These are phyloP conservation scores for Eubasilissa splendida DNA, from an alignment of 2,888 invertebrate genomes.

Conservation along the genomic window DNA sequence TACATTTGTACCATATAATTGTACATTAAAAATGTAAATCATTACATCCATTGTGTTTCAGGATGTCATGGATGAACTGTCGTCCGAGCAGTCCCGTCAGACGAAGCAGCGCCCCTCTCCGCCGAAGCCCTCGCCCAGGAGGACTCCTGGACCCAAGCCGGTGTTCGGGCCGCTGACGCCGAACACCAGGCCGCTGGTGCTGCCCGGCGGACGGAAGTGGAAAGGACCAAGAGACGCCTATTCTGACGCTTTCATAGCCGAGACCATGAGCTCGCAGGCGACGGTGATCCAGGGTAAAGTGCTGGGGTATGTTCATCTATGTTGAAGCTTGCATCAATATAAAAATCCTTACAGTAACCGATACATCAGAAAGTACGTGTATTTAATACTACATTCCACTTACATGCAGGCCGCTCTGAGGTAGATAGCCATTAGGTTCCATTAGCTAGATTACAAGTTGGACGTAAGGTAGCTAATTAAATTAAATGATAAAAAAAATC, in stretches of 20 bases:
- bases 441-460: no score
- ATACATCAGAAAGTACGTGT: no score
- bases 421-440: no score
- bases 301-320: slow-evolving; percentile 77
- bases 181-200: slow-evolving; percentile 79
- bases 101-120: slow-evolving; percentile 65
- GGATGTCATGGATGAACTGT: slow-evolving; percentile 67
- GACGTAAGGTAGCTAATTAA: no score
- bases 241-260: slow-evolving; percentile 90
- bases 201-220: slow-evolving; percentile 87
- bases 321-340: no score
- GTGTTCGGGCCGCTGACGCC: slow-evolving; percentile 76
- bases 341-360: no score
- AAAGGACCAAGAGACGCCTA: slow-evolving; percentile 88
- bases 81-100: slow-evolving; percentile 68
- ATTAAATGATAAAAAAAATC: no score
- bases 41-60: slow-evolving; percentile 46
- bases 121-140: slow-evolving; percentile 66
- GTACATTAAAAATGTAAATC: no score
- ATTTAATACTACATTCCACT: no score
- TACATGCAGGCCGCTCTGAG: no score
- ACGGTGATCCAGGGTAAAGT: slow-evolving; percentile 89
- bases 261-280: slow-evolving; percentile 87
- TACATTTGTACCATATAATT: no score
- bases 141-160: slow-evolving; percentile 63